Conservation (phyloP, 2,888 invertebrate species). For the Matsumyia berberina region DNA sequence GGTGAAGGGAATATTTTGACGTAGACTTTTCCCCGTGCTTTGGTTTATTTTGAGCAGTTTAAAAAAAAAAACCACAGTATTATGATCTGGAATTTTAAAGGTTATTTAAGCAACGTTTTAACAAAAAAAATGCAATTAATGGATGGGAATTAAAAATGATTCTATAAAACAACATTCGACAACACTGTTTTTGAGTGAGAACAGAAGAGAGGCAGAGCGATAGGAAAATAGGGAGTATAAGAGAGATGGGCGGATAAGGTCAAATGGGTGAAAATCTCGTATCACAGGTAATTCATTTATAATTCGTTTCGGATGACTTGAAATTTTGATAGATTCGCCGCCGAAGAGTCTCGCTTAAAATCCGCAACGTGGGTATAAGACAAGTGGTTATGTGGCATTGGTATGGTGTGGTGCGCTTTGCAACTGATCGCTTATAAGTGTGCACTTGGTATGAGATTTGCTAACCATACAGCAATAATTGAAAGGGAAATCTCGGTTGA, state of each 20-base stretch:
- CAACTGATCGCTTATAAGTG: no score
- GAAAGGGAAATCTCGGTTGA: not conserved
- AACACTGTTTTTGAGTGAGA: not conserved
- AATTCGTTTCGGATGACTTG: not conserved
- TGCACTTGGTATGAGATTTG: not conserved
- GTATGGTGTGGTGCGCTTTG: not conserved
- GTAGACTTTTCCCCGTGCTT: constrained; percentile 14
- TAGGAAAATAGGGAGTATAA: no score
- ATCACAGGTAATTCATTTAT: constrained; percentile 33
- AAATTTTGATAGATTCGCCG: not conserved
- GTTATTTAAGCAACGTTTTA: no score
- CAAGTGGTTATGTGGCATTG: constrained; percentile 23
- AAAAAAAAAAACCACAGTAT: no score
- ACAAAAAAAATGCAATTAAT: no score
- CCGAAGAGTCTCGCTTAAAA: not conserved
- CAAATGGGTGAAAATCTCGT: constrained; percentile 7
- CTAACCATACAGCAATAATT: not conserved
- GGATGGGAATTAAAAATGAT: no score
- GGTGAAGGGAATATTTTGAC: constrained; percentile 17
- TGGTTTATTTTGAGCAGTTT: no score
- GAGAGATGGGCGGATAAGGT: not conserved
- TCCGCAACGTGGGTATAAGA: constrained; percentile 8
- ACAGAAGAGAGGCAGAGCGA: not conserved
- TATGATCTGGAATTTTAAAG: no score
- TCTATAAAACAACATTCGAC: no score